These are phyloP conservation scores for Somateria mollissima DNA, from an alignment of 2,797 vertebrate genomes.

Conservation along the genomic window DNA sequence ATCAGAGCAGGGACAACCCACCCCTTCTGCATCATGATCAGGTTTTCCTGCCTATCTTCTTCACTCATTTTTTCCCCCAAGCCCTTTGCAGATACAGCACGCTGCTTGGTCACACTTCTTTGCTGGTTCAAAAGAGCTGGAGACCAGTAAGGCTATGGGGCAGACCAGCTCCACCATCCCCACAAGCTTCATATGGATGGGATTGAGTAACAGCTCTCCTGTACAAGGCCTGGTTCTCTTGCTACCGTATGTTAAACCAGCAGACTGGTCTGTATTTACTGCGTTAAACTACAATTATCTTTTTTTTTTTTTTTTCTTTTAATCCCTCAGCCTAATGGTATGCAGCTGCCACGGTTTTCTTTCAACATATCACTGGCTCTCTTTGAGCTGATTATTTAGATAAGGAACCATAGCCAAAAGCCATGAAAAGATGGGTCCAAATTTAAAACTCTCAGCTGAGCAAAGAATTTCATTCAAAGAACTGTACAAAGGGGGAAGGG, in stretches of 20 bases:
- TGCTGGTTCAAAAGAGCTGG: not conserved
- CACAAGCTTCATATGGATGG: accelerated
- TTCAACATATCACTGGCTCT: slow-evolving; percentile 34
- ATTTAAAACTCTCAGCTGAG: slow-evolving; percentile 46
- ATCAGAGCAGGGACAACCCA: accelerated
- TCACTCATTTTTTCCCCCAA: not conserved
- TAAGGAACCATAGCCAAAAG: slow-evolving; percentile 43
- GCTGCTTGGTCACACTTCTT: accelerated
- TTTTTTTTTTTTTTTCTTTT: not conserved
- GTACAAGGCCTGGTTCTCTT: not conserved
- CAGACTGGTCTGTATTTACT: slow-evolving; percentile 34
- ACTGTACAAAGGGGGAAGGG: not conserved
- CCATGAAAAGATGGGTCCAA: slow-evolving; percentile 37
- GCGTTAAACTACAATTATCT: not conserved
- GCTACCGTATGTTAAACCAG: not conserved
- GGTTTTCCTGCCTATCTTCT: not conserved
- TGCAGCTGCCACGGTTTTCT: slow-evolving; percentile 56
- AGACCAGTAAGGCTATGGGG: not conserved
- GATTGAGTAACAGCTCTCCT: not conserved
- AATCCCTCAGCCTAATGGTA: slow-evolving; percentile 39
- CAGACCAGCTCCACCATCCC: not conserved
- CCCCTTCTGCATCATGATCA: accelerated
- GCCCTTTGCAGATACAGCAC: not conserved
- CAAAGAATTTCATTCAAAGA: slow-evolving; percentile 21
- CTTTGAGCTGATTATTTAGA: slow-evolving; percentile 55